Conservation (phyloP, 2,113 vertebrate genomes). For the Muntiacus reevesi region DNA sequence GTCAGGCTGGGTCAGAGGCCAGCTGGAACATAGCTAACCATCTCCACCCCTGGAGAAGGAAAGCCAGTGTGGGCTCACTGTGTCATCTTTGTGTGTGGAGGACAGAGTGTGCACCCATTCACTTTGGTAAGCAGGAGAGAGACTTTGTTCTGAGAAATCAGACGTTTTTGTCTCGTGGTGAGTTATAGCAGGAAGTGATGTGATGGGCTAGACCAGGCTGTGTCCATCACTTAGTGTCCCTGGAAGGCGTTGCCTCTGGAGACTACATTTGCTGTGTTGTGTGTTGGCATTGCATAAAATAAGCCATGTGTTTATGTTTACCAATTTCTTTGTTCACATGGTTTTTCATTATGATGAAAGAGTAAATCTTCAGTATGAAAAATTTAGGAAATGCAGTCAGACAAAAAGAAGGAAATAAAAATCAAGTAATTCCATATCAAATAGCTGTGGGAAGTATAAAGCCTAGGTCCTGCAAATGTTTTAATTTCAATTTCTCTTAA, state of each 20-base stretch:
- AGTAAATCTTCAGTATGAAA: background rate
- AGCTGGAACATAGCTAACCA: background rate
- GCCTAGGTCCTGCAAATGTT: background rate
- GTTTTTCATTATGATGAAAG: background rate
- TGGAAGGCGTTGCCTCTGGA: background rate
- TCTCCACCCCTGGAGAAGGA: background rate
- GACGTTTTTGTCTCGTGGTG: background rate
- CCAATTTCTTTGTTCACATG: background rate
- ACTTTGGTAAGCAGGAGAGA: background rate
- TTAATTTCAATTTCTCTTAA: constrained; percentile 24
- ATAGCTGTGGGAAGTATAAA: background rate
- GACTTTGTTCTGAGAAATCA: background rate
- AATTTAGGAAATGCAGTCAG: background rate
- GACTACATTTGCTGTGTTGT: background rate
- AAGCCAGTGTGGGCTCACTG: background rate
- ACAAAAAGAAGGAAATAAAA: background rate
- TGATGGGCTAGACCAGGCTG: background rate
- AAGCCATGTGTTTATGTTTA: background rate
- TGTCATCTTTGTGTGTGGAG: background rate
- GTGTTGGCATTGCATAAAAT: background rate
- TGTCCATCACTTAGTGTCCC: background rate
- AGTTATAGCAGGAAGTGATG: background rate
- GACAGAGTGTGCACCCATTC: background rate
- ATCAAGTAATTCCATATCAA: background rate
- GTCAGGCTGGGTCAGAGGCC: background rate